Evolutionary conservation across 1,140 invertebrate species (phyloP).

Genomic region (Lutraria rhynchaena): DNA sequence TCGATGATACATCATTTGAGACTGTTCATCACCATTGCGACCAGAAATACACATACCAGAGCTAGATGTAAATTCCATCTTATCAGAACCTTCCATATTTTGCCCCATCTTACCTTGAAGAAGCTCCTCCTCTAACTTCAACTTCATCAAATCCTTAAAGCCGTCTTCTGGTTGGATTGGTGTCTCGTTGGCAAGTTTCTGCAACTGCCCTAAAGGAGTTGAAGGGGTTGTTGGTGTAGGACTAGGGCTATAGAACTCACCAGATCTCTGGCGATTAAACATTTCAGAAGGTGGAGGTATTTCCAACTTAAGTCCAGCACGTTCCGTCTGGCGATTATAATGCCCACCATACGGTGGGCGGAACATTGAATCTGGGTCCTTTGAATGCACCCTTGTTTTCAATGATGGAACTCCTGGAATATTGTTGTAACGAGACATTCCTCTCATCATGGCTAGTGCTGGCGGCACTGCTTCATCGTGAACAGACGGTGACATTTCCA

Average conservation of each 20-base stretch:
- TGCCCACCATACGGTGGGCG: conserved; percentile 11
- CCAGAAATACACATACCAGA: background rate
- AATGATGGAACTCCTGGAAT: background rate
- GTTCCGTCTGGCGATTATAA: conserved; percentile 13
- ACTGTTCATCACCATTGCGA: conserved; percentile 18
- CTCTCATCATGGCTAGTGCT: conserved; percentile 27
- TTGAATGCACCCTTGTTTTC: background rate
- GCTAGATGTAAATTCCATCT: conserved; percentile 22
- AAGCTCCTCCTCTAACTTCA: conserved; percentile 41
- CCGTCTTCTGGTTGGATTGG: conserved; percentile 32
- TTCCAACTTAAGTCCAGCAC: conserved; percentile 36
- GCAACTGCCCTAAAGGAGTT: conserved; percentile 39
- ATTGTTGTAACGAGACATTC: conserved; percentile 23
- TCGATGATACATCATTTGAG: conserved; percentile 12
- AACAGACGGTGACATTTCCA: conserved; percentile 39
- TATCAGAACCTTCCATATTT: conserved; percentile 1
- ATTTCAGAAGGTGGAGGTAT: conserved; percentile 16
- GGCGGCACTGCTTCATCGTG: conserved; percentile 32
- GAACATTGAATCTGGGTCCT: conserved; percentile 1
- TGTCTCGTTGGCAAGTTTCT: conserved; percentile 45
- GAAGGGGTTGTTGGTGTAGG: conserved; percentile 49
- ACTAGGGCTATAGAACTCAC: conserved; percentile 39
- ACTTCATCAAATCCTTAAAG: conserved; percentile 33
- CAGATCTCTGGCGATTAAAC: conserved; percentile 17
- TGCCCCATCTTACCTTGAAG: conserved; percentile 26